A percentile compares a stretch with the other conserved stretches of the same genome.
These are phyloP conservation scores for Carettochelys insculpta DNA, from an alignment of 2,113 vertebrate genomes.

Conservation along the genomic window DNA sequence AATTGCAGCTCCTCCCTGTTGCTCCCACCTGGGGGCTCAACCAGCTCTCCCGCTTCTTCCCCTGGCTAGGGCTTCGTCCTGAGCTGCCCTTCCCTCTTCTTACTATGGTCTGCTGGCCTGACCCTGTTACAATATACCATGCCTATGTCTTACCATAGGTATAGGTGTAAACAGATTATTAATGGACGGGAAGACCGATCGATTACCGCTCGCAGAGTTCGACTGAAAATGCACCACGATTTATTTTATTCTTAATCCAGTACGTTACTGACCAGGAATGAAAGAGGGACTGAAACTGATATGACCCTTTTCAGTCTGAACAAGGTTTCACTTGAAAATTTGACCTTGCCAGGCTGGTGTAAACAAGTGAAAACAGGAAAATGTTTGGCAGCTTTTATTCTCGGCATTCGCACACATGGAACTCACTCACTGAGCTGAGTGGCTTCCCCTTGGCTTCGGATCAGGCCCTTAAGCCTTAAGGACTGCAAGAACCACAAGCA, in stretches of 20 bases:
- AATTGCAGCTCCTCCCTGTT: no score
- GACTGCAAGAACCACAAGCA: neutral
- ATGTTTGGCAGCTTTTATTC: neutral
- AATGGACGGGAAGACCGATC: neutral
- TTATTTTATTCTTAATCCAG: constrained; percentile 36
- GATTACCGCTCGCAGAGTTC: neutral
- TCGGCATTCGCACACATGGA: neutral
- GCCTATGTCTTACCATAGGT: constrained; percentile 30
- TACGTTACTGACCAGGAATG: neutral
- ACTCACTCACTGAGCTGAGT: neutral
- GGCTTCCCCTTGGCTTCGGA: neutral
- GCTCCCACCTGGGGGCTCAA: no score
- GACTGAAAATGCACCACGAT: neutral
- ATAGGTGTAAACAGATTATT: constrained; percentile 48
- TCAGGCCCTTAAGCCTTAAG: neutral
- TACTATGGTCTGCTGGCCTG: no score
- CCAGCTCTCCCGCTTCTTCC: no score
- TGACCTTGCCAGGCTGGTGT: neutral
- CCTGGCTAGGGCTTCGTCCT: no score
- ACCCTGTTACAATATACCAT: no score
- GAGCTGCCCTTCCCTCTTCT: no score
- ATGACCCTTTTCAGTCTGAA: neutral
- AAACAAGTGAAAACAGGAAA: neutral
- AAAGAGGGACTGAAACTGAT: neutral
- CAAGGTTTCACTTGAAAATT: neutral